These are phyloP conservation scores for Hoplodrina ambigua DNA, from an alignment of 2,888 invertebrate genomes.

Conservation along the genomic window DNA sequence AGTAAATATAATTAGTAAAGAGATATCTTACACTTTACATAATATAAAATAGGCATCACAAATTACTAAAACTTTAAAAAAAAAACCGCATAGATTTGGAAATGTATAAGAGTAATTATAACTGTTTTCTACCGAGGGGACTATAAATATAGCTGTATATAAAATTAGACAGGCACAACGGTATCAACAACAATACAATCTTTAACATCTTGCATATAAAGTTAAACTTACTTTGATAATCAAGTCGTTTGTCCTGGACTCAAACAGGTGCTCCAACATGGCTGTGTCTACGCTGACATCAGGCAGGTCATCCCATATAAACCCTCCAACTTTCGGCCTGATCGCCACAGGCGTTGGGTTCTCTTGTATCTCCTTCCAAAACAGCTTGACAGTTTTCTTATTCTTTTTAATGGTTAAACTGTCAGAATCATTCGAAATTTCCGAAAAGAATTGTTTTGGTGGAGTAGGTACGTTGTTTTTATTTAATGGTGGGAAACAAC, in stretches of 20 bases:
- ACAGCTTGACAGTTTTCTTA: slow-evolving; percentile 99
- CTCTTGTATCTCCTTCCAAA: slow-evolving; percentile 98
- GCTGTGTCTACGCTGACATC: slow-evolving; percentile 96
- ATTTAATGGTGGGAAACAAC: slow-evolving; percentile 84
- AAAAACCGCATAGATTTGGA: neutral
- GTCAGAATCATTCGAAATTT: slow-evolving; percentile 83
- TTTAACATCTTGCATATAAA: neutral
- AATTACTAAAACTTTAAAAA: neutral
- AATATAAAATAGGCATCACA: neutral
- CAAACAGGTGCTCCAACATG: slow-evolving; percentile 98
- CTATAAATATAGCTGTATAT: neutral
- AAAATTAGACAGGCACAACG: no score
- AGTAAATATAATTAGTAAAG: slow-evolving; percentile 38
- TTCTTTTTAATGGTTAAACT: slow-evolving; percentile 93
- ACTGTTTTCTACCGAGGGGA: no score
- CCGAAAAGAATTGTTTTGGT: slow-evolving; percentile 78
- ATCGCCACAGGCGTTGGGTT: slow-evolving; percentile 90
- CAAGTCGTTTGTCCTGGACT: slow-evolving; percentile 98
- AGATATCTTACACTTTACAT: slow-evolving; percentile 14
- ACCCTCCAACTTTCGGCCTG: slow-evolving; percentile 91
- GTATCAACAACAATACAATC: neutral
- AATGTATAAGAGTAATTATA: no score
- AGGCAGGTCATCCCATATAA: slow-evolving; percentile 97
- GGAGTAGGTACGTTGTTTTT: slow-evolving; percentile 81
- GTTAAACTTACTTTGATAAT: slow-evolving; percentile 92